Evolutionary conservation across 2,888 invertebrate genomes (phyloP), one percentile per base, ranked within the genome.

Genomic region (Folsomia manolachei): DNA sequence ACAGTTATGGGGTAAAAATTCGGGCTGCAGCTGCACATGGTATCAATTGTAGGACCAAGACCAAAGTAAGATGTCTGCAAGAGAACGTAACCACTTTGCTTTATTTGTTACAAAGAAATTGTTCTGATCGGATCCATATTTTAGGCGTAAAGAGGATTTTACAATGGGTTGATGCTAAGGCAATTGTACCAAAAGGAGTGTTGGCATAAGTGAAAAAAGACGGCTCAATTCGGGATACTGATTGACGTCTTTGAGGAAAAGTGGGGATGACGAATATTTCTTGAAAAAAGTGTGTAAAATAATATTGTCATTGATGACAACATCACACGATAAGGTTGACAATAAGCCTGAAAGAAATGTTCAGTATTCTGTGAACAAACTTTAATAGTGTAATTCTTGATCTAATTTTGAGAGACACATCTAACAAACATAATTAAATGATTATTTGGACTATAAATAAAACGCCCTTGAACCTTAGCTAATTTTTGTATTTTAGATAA

Each of bases 1-100:
- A 56, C 56, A 56, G 56, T 56, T 56, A 56, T 56, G 56, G 7
- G 19, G 4, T 56, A 56, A 56, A 56, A 56, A 56, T 56, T 56
- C 56, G 21, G 39, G 39, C 14, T 39, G 39, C 39, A 39, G 39
- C 39, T 39, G 39, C 39, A 39, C 39, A 9, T 14, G 7, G 39
- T 39, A 39, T 39, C 39, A 39, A 39, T 39, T 14, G 14, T 39
- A 4, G 7, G 14, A 9, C 4, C 39, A 39, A 39, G 7, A 39
- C 39, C 39, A 39, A 4, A 39, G 14, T 39, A 4, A 14, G 14
- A 14, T 14, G 7, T 14, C 39, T 39, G 39, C 39, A 4, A 39
- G 39, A 39, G 7, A n/a, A n/a, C n/a, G n/a, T 14, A 14, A 39
- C 39, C 39, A 39, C 39, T 39, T 14, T 39, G 39, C 39, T 39